Conservation (phyloP, 2,113 vertebrate species). For the Camelus dromedarius region DNA sequence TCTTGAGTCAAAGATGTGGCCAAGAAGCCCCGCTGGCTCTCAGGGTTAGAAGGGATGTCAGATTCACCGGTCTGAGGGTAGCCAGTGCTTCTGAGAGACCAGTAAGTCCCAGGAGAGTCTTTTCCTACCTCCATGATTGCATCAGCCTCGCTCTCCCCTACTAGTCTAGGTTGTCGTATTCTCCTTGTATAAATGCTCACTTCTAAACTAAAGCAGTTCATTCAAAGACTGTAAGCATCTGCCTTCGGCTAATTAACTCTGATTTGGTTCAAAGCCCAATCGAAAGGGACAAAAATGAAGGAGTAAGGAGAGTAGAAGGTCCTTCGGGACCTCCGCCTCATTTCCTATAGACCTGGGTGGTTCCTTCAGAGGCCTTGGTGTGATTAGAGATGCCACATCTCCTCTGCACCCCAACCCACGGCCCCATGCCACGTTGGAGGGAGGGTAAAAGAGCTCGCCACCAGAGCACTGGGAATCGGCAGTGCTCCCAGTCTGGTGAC, state of each 20-base stretch:
- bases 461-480: not conserved
- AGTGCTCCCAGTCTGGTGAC: not conserved
- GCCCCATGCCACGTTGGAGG: not conserved
- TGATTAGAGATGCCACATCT: not conserved
- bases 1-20: constrained; percentile 56
- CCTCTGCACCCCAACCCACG: not conserved
- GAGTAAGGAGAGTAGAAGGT: not conserved
- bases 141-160: not conserved
- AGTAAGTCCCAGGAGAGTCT: not conserved
- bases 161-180: constrained; percentile 4
- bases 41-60: constrained; percentile 54
- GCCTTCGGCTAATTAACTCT: constrained; percentile 21
- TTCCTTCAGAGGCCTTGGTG: not conserved
- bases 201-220: constrained; percentile 3
- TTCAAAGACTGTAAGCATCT: not conserved
- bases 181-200: not conserved
- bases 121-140: not conserved
- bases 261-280: not conserved
- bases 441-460: not conserved
- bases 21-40: constrained; percentile 31
- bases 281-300: constrained; percentile 21
- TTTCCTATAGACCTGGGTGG: not conserved
- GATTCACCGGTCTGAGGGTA: not conserved
- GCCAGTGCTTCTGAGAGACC: constrained; percentile 61
- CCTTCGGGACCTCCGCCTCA: not conserved